phyloP scores from a whole-genome alignment of 35 echinoderm and acorn worm species.

The Strongylocentrotus purpuratus region DNA sequence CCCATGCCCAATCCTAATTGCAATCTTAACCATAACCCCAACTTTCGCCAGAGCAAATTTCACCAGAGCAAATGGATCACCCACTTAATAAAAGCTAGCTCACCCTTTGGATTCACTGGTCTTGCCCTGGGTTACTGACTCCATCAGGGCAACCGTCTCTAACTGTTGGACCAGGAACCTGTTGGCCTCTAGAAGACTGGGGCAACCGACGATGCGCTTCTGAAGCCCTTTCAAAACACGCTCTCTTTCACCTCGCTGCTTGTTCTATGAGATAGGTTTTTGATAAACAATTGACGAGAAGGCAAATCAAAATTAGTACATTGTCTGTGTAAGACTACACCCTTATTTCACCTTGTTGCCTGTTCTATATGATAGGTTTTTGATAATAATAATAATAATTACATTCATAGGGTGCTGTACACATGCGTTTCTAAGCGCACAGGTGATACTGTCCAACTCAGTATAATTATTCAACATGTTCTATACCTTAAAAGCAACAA shows the following conservation, averaged over 20 bases:
- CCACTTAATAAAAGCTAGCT: neutral
- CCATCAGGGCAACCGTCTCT: conserved; percentile 76
- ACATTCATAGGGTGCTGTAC: too few species aligned
- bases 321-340: neutral
- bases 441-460: too few species aligned
- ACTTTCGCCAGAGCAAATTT: too few species aligned
- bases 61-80: too few species aligned
- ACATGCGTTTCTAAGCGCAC: too few species aligned
- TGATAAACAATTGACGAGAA: neutral
- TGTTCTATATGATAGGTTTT: too few species aligned
- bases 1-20: too few species aligned
- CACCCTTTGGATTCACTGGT: neutral
- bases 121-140: conserved; percentile 27
- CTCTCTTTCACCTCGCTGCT: conserved; percentile 75
- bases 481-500: too few species aligned
- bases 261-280: conserved; percentile 15
- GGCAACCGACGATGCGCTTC: conserved; percentile 78
- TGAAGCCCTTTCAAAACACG: conserved; percentile 68
- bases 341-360: too few species aligned
- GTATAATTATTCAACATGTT: too few species aligned
- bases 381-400: too few species aligned
- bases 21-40: too few species aligned
- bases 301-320: neutral
- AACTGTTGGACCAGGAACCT: conserved; percentile 76
- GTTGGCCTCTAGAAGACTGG: conserved; percentile 87